Percentiles rank a stretch among this genome's conserved stretches.
phyloP scores from a whole-genome alignment of 2,113 vertebrate species.

The Plectropomus leopardus region DNA sequence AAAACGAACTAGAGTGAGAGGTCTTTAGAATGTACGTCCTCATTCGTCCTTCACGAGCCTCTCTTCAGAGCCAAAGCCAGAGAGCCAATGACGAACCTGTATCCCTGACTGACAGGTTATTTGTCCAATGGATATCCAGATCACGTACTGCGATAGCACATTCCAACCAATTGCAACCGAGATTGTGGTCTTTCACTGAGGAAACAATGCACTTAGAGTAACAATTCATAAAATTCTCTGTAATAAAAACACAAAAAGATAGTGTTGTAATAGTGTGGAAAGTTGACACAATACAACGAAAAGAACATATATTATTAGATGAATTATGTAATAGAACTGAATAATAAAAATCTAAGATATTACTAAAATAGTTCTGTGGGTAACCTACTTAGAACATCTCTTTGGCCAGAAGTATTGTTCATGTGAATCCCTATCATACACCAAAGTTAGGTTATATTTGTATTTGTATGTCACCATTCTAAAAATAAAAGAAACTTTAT shows the following conservation, averaged over 20 bases:
- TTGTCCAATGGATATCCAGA: slow-evolving; percentile 31
- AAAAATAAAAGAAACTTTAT: too few species aligned
- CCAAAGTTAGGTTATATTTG: neutral
- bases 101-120: slow-evolving; percentile 11
- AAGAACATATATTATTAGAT: slow-evolving; percentile 30
- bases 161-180: neutral
- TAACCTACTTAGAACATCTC: neutral
- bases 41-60: slow-evolving; percentile 15
- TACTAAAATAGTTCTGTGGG: neutral
- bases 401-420: too few species aligned
- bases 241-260: neutral
- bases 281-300: neutral
- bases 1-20: slow-evolving; percentile 22
- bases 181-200: accelerated
- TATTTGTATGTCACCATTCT: too few species aligned
- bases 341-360: neutral
- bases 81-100: neutral
- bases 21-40: neutral
- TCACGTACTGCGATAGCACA: neutral
- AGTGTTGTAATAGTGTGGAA: neutral
- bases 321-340: neutral
- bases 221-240: slow-evolving; percentile 7
- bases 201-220: neutral
- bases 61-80: neutral
- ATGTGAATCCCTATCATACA: too few species aligned